These are phyloP conservation scores for Vicugna pacos DNA, from an alignment of 2,113 vertebrate genomes.

Conservation along the genomic window DNA sequence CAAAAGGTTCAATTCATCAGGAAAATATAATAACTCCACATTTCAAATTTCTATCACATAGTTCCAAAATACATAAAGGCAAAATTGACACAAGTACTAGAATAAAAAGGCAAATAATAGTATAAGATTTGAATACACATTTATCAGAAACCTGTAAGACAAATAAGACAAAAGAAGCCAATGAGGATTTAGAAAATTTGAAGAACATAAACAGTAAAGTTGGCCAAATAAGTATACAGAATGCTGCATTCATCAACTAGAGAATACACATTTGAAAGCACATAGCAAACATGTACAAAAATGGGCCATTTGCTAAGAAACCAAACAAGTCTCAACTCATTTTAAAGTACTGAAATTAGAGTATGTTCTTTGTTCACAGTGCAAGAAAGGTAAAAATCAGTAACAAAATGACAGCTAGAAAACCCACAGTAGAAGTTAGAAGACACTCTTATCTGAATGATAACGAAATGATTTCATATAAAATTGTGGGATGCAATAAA, in stretches of 20 bases:
- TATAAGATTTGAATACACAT: neutral
- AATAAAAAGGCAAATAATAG: neutral
- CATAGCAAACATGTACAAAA: neutral
- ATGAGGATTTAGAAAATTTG: neutral
- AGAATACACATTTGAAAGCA: neutral
- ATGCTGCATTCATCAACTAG: neutral
- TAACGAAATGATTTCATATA: neutral
- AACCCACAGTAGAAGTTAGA: neutral
- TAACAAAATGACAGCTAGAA: neutral
- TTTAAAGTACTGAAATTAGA: conserved; percentile 1
- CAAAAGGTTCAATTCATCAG: neutral
- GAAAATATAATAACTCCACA: neutral
- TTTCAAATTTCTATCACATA: neutral
- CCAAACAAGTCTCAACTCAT: neutral
- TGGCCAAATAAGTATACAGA: neutral
- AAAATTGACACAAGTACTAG: neutral
- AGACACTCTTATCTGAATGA: neutral
- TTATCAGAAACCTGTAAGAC: conserved; percentile 8
- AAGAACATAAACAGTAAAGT: neutral
- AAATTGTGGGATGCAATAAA: neutral
- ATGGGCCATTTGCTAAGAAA: neutral
- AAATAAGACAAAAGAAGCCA: neutral
- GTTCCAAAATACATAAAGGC: neutral
- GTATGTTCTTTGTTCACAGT: neutral
- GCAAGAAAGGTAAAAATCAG: conserved; percentile 9